Evolutionary conservation across 2,113 vertebrate genomes (phyloP), one percentile per base, ranked within the genome.

Genomic region (Dascyllus trimaculatus): DNA sequence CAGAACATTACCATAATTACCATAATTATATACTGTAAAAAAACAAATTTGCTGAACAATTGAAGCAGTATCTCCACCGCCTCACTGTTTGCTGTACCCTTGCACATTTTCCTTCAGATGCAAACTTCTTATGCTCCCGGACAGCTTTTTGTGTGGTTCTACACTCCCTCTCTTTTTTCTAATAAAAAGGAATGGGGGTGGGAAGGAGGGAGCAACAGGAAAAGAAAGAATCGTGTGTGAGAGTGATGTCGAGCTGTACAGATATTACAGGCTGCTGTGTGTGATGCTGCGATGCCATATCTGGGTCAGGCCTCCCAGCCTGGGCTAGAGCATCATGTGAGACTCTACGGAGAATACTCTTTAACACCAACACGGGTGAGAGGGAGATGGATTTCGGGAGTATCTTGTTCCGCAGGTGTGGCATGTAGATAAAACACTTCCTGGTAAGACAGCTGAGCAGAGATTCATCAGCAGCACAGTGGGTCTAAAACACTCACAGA

Each of bases 231-330:
- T 51, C 35, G 45, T 65, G 52, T 75, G 70, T 38, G 56, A 82
- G 65, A 75, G 68, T 64, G 74, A 51, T 66, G 75, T 75, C 2
- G 11, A 58, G 85, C 72, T 81, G 72, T 71, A 67, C 76, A 75
- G 79, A 81, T 87, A 58, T 51, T 54, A 26, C 79, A 51, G 75
- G 72, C 74, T 89, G 80, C 75, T 64, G 77, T 54, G 76, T 63
- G 76, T 58, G 75, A 77, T 11, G 70, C 56, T 29, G 76, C 29
- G 80, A 85, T 69, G 81, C 85, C 61, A 66, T 76, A 94, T 89
- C 83, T 94, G 84, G 91, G 92, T 92, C 93, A 92, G 84, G 70
- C 87, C 85, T 81, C 84, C 81, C 79, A 80, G 85, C 56, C 70
- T 26, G 80, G 75, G 82, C 83, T 71, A 81, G 75, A n/a, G 73